Evolutionary conservation across 1,140 invertebrate species (phyloP).

Genomic region (Rhagoletis zephyria): DNA sequence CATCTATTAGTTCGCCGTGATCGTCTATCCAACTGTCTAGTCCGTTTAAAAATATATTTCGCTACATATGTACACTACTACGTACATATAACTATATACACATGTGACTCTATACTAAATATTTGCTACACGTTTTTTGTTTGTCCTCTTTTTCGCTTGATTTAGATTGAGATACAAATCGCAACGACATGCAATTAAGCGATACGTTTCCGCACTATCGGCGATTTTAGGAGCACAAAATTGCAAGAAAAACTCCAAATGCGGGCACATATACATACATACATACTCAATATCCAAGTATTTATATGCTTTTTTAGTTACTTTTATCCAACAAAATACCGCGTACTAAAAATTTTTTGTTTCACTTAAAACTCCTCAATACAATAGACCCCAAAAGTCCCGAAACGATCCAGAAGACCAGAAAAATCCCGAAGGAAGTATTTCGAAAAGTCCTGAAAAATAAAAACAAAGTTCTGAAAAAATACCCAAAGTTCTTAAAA

Average conservation of each 20-base stretch:
- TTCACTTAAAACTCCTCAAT: too few species aligned
- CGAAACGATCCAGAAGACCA: too few species aligned
- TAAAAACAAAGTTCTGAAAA: too few species aligned
- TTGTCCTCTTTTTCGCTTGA: neutral
- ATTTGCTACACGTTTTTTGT: neutral
- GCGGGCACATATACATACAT: neutral
- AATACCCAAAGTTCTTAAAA: too few species aligned
- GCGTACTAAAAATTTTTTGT: too few species aligned
- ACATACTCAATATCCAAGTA: neutral
- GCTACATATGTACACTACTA: neutral
- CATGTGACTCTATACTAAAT: neutral
- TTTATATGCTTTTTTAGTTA: too few species aligned
- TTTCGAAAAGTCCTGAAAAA: too few species aligned
- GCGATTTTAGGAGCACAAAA: neutral
- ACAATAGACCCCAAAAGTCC: too few species aligned
- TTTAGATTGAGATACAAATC: neutral
- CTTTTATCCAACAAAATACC: too few species aligned
- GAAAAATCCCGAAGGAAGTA: too few species aligned
- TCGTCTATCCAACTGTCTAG: constrained; percentile 49
- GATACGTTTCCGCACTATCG: constrained; percentile 9
- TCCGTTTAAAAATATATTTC: constrained; percentile 28
- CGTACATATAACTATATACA: neutral
- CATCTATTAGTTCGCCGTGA: constrained; percentile 13
- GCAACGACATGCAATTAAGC: neutral
- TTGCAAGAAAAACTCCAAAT: neutral